These are phyloP conservation scores for Nomada fabriciana DNA, from an alignment of 2,888 invertebrate genomes.

Conservation along the genomic window DNA sequence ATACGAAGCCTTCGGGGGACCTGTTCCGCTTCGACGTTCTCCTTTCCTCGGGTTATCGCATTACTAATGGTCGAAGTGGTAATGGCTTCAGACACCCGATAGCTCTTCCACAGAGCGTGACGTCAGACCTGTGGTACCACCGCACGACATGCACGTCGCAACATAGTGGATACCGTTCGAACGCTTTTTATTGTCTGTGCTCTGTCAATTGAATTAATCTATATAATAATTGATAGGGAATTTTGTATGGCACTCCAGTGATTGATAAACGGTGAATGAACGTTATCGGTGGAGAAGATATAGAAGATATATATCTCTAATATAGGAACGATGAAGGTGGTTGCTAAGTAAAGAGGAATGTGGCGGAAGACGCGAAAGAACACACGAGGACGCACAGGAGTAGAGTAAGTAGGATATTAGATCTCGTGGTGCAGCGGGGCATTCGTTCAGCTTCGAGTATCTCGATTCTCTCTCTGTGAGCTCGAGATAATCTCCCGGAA, in stretches of 20 bases:
- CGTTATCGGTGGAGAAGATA: too few species aligned
- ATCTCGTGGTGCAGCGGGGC: conserved; percentile 13
- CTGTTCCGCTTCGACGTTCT: conserved; percentile 60
- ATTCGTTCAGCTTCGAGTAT: not conserved
- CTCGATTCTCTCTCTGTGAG: conserved; percentile 5
- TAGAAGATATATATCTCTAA: too few species aligned
- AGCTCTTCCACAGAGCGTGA: conserved; percentile 63
- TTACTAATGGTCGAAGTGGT: conserved; percentile 77
- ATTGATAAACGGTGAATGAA: too few species aligned
- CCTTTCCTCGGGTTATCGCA: conserved; percentile 74
- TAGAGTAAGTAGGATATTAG: conserved; percentile 32
- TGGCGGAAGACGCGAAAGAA: conserved; percentile 31
- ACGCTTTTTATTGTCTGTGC: too few species aligned
- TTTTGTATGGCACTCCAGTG: too few species aligned
- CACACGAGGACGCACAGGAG: not conserved
- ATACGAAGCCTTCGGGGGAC: conserved; percentile 49
- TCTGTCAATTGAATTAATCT: too few species aligned
- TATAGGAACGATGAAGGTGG: conserved; percentile 3
- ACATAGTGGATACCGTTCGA: not conserved
- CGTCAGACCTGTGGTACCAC: conserved; percentile 35
- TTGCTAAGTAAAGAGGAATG: conserved; percentile 50
- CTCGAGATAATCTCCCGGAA: conserved; percentile 51
- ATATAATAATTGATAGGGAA: too few species aligned
- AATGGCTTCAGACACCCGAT: conserved; percentile 77
- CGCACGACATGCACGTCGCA: conserved; percentile 31